Evolutionary conservation across 2,888 invertebrate species (phyloP).

Genomic region (Alviniconcha strummeri): DNA sequence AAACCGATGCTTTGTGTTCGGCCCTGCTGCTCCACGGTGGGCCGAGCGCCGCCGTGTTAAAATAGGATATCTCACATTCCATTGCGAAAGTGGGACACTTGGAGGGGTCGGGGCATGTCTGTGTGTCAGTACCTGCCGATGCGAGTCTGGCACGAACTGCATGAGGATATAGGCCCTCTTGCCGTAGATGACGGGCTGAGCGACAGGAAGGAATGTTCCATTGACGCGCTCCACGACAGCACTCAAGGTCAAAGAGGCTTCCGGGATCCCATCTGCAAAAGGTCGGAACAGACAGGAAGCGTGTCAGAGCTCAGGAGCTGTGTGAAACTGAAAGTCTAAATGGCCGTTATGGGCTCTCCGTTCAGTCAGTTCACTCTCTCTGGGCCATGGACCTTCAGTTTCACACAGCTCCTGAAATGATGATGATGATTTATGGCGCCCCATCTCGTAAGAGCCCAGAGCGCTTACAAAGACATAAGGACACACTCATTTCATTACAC

Average conservation of each 20-base stretch:
- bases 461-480: too few species aligned
- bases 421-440: too few species aligned
- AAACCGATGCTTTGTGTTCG: not conserved
- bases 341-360: not conserved
- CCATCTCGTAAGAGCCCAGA: too few species aligned
- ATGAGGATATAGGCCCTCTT: conserved; percentile 54
- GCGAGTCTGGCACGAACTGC: conserved; percentile 49
- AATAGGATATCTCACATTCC: too few species aligned
- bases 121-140: not conserved
- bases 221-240: conserved; percentile 48
- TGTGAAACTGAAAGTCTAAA: not conserved
- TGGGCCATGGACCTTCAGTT: too few species aligned
- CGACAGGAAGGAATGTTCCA: conserved; percentile 55
- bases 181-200: conserved; percentile 53
- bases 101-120: too few species aligned
- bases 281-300: not conserved
- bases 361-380: too few species aligned
- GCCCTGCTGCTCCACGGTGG: not conserved
- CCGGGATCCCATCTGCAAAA: conserved; percentile 48
- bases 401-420: too few species aligned
- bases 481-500: too few species aligned
- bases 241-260: conserved; percentile 45
- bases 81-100: not conserved
- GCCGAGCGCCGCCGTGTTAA: too few species aligned
- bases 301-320: too few species aligned